Conservation (phyloP, 2,797 vertebrate genomes). For the Mus minutoides region DNA sequence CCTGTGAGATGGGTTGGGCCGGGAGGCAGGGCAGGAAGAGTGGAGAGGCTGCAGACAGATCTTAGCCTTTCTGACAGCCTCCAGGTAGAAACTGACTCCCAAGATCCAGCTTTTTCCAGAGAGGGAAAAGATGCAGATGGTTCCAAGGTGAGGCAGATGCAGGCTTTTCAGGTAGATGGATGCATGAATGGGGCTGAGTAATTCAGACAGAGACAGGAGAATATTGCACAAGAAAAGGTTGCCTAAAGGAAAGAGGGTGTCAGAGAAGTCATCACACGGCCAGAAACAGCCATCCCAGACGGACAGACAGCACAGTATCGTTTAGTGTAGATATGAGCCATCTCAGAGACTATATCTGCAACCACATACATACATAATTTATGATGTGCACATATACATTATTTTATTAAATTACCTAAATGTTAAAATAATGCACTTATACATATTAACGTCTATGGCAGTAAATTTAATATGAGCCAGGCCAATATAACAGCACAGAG, state of each 20-base stretch:
- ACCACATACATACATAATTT: constrained; percentile 28
- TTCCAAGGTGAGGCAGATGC: not conserved
- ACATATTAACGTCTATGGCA: constrained; percentile 9
- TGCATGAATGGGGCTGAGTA: not conserved
- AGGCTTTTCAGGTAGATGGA: not conserved
- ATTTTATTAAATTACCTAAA: constrained; percentile 65
- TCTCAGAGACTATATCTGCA: constrained; percentile 45
- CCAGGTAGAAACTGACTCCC: not conserved
- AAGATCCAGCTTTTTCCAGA: not conserved
- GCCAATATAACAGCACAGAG: not conserved
- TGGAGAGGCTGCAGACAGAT: not conserved
- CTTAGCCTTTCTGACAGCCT: not conserved
- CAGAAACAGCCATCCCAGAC: not conserved
- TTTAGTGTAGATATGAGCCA: not conserved
- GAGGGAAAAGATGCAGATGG: not conserved
- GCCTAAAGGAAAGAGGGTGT: not conserved
- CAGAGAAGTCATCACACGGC: not conserved
- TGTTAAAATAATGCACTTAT: constrained; percentile 49
- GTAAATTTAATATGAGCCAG: constrained; percentile 38
- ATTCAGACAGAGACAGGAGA: not conserved
- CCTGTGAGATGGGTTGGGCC: not conserved
- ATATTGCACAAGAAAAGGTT: not conserved
- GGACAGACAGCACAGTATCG: not conserved
- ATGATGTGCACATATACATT: constrained; percentile 9
- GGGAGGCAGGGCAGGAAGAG: not conserved